Percentiles rank a stretch among this genome's conserved stretches.
These are phyloP conservation scores for Drosophila picticornis DNA, from an alignment of 2,888 invertebrate genomes.

Conservation along the genomic window DNA sequence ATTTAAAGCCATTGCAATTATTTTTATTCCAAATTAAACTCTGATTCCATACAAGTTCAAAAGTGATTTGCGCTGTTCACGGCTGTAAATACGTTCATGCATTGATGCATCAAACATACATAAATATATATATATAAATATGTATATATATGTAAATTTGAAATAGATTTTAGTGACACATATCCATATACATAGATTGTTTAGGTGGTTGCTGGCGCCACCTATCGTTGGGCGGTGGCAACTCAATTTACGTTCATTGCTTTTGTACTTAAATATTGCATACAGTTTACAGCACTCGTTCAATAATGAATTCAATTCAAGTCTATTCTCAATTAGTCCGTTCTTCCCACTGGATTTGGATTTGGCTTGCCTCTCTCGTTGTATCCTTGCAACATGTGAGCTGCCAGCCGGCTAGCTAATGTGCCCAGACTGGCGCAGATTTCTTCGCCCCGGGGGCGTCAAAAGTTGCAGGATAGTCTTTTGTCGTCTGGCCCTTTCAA, in stretches of 20 bases:
- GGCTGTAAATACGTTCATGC: neutral
- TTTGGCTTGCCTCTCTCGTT: neutral
- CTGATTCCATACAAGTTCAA: neutral
- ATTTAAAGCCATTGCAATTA: constrained; percentile 1
- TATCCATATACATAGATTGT: neutral
- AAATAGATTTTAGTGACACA: neutral
- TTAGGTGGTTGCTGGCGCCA: neutral
- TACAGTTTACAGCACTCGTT: neutral
- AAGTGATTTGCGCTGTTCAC: neutral
- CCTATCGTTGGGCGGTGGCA: no score
- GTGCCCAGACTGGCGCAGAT: neutral
- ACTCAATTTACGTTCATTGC: neutral
- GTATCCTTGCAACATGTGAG: neutral
- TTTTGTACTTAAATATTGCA: neutral
- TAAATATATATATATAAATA: neutral
- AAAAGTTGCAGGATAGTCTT: constrained; percentile 30
- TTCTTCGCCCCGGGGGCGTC: constrained; percentile 17
- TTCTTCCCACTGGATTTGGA: neutral
- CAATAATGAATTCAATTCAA: neutral
- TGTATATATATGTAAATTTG: neutral
- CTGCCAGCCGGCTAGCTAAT: constrained; percentile 10
- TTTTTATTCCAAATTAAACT: constrained; percentile 1
- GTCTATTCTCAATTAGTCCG: neutral
- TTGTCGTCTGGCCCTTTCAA: constrained; percentile 16
- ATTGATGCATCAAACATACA: neutral